Evolutionary conservation across 2,888 invertebrate genomes (phyloP).

Genomic region (Stictocephala bisonia): DNA sequence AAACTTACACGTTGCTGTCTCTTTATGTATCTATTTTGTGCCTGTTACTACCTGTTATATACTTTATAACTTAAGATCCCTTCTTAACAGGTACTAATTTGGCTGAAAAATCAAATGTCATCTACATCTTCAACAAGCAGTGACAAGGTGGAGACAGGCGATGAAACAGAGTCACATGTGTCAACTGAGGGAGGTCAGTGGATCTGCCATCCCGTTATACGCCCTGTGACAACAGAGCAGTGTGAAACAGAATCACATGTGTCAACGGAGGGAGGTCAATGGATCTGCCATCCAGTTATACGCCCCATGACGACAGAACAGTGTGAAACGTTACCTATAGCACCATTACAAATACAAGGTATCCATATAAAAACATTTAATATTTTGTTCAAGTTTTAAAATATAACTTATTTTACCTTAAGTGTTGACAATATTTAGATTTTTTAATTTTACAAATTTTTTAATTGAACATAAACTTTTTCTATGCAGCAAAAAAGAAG

Average conservation of each 20-base stretch:
- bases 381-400: too few relatives aligned
- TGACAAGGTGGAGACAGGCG: conserved; percentile 49
- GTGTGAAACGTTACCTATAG: conserved; percentile 50
- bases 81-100: conserved; percentile 56
- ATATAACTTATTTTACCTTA: too few relatives aligned
- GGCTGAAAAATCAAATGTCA: conserved; percentile 60
- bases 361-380: too few relatives aligned
- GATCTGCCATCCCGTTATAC: conserved; percentile 58
- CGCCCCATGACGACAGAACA: conserved; percentile 51
- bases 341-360: conserved; percentile 27
- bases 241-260: conserved; percentile 45
- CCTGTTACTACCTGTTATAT: not conserved
- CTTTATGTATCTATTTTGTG: too few relatives aligned
- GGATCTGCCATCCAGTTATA: conserved; percentile 59
- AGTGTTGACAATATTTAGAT: too few relatives aligned
- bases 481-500: too few relatives aligned
- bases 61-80: conserved; percentile 8
- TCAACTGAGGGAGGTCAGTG: conserved; percentile 54
- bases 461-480: too few relatives aligned
- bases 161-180: conserved; percentile 30
- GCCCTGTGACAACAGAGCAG: conserved; percentile 50
- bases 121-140: conserved; percentile 45
- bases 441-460: too few relatives aligned
- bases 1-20: too few relatives aligned
- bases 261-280: conserved; percentile 52